These are phyloP conservation scores for Sminthurinus aureus DNA, from an alignment of 2,888 invertebrate genomes.

Conservation along the genomic window DNA sequence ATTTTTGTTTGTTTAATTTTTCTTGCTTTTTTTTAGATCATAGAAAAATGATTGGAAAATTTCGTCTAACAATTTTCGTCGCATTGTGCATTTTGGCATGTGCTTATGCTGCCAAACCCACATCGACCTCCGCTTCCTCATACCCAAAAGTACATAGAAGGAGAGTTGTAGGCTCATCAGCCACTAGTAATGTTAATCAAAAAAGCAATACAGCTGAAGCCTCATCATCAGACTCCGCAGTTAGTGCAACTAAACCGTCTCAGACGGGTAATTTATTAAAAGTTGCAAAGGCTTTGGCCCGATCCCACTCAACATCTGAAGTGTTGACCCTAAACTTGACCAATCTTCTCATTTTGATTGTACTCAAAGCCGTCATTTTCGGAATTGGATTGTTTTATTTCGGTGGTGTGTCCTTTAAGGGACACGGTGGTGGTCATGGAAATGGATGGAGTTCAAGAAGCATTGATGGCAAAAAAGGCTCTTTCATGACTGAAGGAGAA, in stretches of 20 bases:
- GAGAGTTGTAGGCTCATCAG: constrained; percentile 24
- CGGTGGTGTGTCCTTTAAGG: constrained; percentile 60
- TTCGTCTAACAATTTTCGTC: constrained; percentile 52
- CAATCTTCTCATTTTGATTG: constrained; percentile 78
- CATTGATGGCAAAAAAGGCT: constrained; percentile 50
- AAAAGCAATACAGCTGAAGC: not conserved
- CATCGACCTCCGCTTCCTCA: constrained; percentile 19
- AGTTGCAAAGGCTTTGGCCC: constrained; percentile 57
- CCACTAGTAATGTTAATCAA: constrained; percentile 26
- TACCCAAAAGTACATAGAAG: constrained; percentile 35
- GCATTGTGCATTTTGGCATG: constrained; percentile 50
- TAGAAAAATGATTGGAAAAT: constrained; percentile 57
- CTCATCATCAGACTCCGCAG: constrained; percentile 12
- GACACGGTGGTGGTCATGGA: constrained; percentile 63
- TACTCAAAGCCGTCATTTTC: constrained; percentile 82
- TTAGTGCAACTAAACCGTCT: constrained; percentile 42
- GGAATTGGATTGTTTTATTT: constrained; percentile 74
- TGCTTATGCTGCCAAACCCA: constrained; percentile 43
- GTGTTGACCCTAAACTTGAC: constrained; percentile 83
- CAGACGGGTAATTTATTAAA: constrained; percentile 55
- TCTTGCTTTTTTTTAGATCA: not conserved
- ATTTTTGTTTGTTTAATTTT: not conserved
- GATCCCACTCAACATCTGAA: constrained; percentile 64
- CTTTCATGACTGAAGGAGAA: constrained; percentile 73
- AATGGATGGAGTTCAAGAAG: constrained; percentile 50